Percentiles rank a stretch among this genome's conserved stretches.
These are phyloP conservation scores for Myotis pilosus DNA, from an alignment of 2,797 vertebrate species.

Conservation along the genomic window DNA sequence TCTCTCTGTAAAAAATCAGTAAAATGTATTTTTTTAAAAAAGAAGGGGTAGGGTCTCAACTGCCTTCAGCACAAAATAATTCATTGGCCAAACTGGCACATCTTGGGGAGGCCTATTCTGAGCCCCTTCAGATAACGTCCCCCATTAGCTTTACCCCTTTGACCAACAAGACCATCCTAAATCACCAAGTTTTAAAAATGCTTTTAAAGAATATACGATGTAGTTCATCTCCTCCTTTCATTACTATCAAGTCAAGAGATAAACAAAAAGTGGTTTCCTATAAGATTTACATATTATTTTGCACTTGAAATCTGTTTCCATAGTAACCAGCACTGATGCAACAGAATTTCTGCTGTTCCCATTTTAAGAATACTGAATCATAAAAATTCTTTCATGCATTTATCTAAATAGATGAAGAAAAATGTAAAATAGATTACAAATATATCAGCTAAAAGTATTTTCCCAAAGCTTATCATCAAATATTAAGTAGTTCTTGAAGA, in stretches of 20 bases:
- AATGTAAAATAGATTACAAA: slow-evolving; percentile 55
- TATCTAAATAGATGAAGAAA: slow-evolving; percentile 53
- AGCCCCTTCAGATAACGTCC: not conserved
- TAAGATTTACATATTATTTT: slow-evolving; percentile 63
- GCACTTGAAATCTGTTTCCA: slow-evolving; percentile 65
- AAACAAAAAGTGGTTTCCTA: slow-evolving; percentile 54
- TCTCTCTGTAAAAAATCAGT: no score
- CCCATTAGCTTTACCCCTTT: not conserved
- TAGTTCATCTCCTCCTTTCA: not conserved
- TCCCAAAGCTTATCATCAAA: slow-evolving; percentile 25
- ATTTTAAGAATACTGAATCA: slow-evolving; percentile 56
- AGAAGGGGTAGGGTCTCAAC: not conserved
- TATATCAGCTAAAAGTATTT: not conserved
- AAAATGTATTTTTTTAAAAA: no score
- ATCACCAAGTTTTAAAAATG: not conserved
- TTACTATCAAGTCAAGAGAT: slow-evolving; percentile 44
- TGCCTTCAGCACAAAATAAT: not conserved
- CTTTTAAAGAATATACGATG: not conserved
- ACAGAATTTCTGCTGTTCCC: slow-evolving; percentile 57
- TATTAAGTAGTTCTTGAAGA: slow-evolving; percentile 24
- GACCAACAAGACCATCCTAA: not conserved
- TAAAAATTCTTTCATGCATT: slow-evolving; percentile 52
- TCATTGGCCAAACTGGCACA: not conserved
- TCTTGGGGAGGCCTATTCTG: not conserved
- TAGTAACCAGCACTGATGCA: slow-evolving; percentile 63